Conservation (phyloP, 2,113 vertebrate species). For the Phoenicopterus ruber region DNA sequence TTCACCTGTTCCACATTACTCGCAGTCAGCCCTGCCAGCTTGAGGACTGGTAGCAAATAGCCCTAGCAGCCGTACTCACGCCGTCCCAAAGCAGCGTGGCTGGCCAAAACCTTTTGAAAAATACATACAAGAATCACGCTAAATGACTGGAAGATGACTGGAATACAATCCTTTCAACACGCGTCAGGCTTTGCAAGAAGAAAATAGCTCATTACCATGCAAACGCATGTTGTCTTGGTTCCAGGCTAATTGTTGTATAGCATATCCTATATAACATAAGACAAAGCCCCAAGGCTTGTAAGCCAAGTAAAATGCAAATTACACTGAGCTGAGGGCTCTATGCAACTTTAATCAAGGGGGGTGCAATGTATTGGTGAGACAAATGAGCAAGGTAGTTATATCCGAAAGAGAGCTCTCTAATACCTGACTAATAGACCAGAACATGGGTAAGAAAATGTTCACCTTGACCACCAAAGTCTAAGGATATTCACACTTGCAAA, state of each 20-base stretch:
- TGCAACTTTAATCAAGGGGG: constrained; percentile 10
- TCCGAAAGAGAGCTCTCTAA: not conserved
- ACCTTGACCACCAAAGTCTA: not conserved
- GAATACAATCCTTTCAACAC: not conserved
- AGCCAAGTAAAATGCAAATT: constrained; percentile 47
- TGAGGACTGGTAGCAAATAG: not conserved
- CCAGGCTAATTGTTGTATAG: constrained; percentile 39
- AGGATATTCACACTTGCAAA: not conserved
- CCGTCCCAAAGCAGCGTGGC: not conserved
- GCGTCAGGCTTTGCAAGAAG: not conserved
- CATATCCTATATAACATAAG: constrained; percentile 6
- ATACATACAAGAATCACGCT: not conserved
- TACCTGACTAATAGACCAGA: not conserved
- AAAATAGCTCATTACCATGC: constrained; percentile 26
- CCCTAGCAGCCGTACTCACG: not conserved
- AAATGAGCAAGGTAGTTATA: not conserved
- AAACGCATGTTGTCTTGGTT: not conserved
- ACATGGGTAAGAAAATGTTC: not conserved
- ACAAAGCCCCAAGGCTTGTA: constrained; percentile 20
- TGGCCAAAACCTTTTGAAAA: not conserved
- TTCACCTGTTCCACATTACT: not conserved
- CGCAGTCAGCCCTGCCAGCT: not conserved
- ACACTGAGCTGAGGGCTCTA: not conserved
- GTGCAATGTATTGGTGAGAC: constrained; percentile 1
- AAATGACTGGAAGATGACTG: not conserved